Percentiles rank a stretch among this genome's conserved stretches.
Evolutionary conservation across 2,888 invertebrate genomes (phyloP).

Genomic region (Agrochola circellaris): DNA sequence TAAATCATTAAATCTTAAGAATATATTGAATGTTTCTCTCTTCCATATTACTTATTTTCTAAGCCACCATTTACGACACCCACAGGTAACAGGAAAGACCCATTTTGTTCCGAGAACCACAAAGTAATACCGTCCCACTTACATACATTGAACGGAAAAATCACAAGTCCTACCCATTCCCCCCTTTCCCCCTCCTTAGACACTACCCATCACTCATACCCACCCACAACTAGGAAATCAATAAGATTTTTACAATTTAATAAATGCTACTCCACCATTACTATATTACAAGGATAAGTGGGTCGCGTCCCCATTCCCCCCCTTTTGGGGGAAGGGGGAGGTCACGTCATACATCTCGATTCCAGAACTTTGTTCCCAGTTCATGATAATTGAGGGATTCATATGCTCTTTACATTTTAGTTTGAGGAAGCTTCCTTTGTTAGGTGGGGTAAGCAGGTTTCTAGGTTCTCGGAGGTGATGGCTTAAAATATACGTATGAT

Average conservation of each 20-base stretch:
- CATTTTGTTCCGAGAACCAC: conserved; percentile 29
- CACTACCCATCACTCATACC: conserved; percentile 42
- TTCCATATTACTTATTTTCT: neutral
- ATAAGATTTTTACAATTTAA: conserved; percentile 73
- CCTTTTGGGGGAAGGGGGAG: conserved; percentile 52
- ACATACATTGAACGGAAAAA: conserved; percentile 50
- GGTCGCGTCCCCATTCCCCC: conserved; percentile 73
- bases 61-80: neutral
- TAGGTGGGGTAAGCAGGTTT: conserved; percentile 13
- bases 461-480: neutral
- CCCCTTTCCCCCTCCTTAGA: neutral
- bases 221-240: conserved; percentile 62
- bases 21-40: neutral
- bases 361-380: conserved; percentile 67
- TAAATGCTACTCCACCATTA: conserved; percentile 73
- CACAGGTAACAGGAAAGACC: conserved; percentile 19
- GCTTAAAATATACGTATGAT: neutral
- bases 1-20: neutral
- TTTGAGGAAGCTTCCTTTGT: conserved; percentile 21
- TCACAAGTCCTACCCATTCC: conserved; percentile 25
- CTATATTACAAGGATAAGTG: conserved; percentile 80
- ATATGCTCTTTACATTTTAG: conserved; percentile 62
- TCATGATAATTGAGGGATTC: conserved; percentile 69
- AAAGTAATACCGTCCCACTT: conserved; percentile 22
- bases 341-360: conserved; percentile 80